A percentile compares a stretch with the other conserved stretches of the same genome.
phyloP scores from a whole-genome alignment of 2,113 vertebrate genomes.

The Empidonax traillii region DNA sequence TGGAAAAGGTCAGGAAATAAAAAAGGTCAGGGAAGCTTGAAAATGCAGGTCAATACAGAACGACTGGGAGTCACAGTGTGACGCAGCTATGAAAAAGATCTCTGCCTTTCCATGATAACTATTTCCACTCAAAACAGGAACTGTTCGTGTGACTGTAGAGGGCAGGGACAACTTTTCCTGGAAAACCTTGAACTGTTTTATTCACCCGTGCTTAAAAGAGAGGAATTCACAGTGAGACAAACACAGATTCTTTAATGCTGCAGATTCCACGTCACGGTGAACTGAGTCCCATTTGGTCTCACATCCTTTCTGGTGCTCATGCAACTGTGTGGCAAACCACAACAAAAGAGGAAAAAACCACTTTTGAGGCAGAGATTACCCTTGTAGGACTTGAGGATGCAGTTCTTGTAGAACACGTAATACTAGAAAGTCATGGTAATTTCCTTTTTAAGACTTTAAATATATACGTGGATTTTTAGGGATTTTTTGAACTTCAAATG shows the following conservation, averaged over 20 bases:
- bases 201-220: neutral
- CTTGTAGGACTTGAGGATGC: neutral
- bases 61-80: neutral
- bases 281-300: neutral
- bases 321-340: neutral
- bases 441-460: neutral
- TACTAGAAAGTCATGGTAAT: neutral
- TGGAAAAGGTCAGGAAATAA: neutral
- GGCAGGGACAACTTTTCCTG: neutral
- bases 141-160: neutral
- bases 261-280: neutral
- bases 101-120: neutral
- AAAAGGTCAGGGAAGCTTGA: neutral
- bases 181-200: neutral
- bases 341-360: neutral
- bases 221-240: neutral
- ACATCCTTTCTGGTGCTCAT: neutral
- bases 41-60: neutral
- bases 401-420: neutral
- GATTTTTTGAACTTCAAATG: neutral
- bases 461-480: neutral
- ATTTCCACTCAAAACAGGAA: constrained; percentile 27
- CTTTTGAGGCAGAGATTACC: neutral
- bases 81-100: neutral
- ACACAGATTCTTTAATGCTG: neutral